Conservation (phyloP, 2,113 vertebrate species). For the Castor canadensis region DNA sequence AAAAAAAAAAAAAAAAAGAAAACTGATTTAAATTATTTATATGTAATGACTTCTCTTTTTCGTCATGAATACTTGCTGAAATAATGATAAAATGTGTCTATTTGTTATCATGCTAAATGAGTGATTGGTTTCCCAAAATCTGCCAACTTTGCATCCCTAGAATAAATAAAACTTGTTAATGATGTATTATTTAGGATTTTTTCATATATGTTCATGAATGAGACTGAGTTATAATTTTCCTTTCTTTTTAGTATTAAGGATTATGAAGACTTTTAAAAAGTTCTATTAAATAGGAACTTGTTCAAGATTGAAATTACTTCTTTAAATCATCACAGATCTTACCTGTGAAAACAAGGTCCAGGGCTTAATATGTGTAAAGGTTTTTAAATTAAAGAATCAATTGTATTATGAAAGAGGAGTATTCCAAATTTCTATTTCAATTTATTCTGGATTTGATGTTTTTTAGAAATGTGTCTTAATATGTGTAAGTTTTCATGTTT, state of each 20-base stretch:
- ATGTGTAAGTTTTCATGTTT: too few species aligned
- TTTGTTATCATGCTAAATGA: neutral
- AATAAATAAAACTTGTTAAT: neutral
- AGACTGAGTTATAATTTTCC: neutral
- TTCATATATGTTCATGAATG: neutral
- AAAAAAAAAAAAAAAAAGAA: neutral
- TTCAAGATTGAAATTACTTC: neutral
- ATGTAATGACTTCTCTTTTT: neutral
- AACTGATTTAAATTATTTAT: neutral
- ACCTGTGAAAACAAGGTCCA: neutral
- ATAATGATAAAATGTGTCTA: neutral
- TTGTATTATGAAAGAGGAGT: too few species aligned
- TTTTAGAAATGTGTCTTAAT: neutral
- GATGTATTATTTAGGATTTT: neutral
- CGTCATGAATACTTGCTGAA: neutral
- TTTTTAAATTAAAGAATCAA: neutral
- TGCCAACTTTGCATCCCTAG: neutral
- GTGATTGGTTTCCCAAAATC: neutral
- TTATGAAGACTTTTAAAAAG: neutral
- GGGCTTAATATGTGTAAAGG: neutral
- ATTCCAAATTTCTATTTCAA: too few species aligned
- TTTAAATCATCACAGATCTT: neutral
- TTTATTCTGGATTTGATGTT: neutral
- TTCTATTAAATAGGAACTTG: neutral
- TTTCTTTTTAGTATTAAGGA: neutral